These are phyloP conservation scores for Lithobates pipiens DNA, from an alignment of 2,797 vertebrate species.

Conservation along the genomic window DNA sequence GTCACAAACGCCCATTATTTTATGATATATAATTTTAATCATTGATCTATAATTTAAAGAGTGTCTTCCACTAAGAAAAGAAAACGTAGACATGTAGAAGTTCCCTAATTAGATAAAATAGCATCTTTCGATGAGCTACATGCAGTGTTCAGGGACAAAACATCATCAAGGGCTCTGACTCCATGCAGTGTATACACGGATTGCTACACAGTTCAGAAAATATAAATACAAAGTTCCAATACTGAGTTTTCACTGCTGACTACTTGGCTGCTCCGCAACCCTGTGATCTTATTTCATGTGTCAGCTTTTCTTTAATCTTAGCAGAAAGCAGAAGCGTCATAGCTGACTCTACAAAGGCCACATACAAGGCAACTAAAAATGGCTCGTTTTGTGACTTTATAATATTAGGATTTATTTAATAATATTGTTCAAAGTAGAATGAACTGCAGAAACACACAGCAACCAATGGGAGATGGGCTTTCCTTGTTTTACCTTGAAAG, in stretches of 20 bases:
- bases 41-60: background rate
- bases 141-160: background rate
- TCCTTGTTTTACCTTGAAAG: no score
- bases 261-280: no score
- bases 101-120: background rate
- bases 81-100: background rate
- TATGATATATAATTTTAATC: slow-evolving; percentile 14
- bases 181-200: background rate
- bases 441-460: no score
- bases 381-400: no score
- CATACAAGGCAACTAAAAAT: no score
- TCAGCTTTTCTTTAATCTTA: no score
- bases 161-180: background rate
- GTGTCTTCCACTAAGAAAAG: background rate
- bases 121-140: background rate
- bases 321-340: no score
- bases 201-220: background rate
- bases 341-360: no score
- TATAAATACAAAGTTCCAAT: background rate
- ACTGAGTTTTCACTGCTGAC: background rate
- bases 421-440: no score
- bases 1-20: slow-evolving; percentile 1
- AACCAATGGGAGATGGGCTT: no score
- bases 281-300: no score
- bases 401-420: no score